Evolutionary conservation across 2,888 invertebrate species (phyloP).

Genomic region (Chalcis sispes): DNA sequence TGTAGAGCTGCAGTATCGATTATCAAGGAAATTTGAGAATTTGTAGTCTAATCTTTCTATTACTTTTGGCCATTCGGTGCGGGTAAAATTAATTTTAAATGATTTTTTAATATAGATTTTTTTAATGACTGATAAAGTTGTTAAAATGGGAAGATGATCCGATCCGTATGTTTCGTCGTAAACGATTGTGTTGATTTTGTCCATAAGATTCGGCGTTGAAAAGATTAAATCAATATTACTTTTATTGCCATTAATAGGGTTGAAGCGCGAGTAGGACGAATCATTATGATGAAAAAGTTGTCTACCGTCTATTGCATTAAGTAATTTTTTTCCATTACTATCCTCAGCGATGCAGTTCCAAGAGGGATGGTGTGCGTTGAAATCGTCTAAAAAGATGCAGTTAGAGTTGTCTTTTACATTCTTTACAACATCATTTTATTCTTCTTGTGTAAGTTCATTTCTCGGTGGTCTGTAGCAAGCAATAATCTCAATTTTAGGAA

Average conservation of each 20-base stretch:
- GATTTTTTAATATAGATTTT: conserved; percentile 4
- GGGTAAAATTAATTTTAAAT: not conserved
- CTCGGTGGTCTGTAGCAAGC: conserved; percentile 12
- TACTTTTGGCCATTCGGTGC: not conserved
- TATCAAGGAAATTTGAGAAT: not conserved
- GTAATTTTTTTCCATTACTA: not conserved
- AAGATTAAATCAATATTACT: conserved; percentile 19
- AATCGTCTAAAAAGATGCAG: conserved; percentile 18
- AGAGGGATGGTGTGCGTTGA: conserved; percentile 11
- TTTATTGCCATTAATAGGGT: not conserved
- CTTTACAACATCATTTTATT: not conserved
- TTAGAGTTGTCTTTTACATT: not conserved
- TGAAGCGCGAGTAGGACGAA: not conserved
- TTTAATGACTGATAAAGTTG: not conserved
- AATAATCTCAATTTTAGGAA: not conserved
- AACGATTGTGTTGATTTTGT: not conserved
- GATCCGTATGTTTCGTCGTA: conserved; percentile 26
- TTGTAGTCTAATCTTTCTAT: not conserved
- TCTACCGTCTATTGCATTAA: not conserved
- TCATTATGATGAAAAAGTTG: conserved; percentile 15
- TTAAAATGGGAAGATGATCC: conserved; percentile 18
- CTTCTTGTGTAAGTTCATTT: not conserved
- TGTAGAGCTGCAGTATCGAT: not conserved
- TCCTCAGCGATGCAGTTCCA: conserved; percentile 18
- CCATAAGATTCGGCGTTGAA: conserved; percentile 12